Percentiles rank a stretch among this genome's conserved stretches.
Evolutionary conservation across 2,888 invertebrate species (phyloP).

Genomic region (Yponomeuta cagnagella): DNA sequence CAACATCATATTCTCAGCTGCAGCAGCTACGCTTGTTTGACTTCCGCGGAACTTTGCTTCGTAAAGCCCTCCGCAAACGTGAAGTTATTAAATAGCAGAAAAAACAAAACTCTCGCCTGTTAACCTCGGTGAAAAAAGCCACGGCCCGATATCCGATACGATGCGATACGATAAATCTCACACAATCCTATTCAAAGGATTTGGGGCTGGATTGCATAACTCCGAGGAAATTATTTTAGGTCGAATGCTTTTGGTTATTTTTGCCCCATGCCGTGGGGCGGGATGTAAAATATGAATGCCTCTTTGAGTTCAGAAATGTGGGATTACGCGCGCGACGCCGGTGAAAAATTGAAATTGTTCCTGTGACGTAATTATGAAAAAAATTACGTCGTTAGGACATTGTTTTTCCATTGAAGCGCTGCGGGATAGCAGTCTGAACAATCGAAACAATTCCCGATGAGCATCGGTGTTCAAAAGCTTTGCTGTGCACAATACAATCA

Average conservation of each 20-base stretch:
- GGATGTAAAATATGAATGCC: neutral
- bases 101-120: neutral
- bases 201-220: neutral
- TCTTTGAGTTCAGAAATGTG: constrained; percentile 1
- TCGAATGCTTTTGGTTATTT: constrained; percentile 1
- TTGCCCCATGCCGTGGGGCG: neutral
- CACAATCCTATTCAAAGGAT: constrained; percentile 9
- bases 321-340: neutral
- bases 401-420: neutral
- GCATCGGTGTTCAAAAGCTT: constrained; percentile 1
- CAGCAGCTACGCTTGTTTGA: neutral
- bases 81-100: neutral
- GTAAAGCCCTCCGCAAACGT: neutral
- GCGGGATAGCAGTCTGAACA: neutral
- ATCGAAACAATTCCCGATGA: neutral
- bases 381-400: neutral
- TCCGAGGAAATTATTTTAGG: constrained; percentile 1
- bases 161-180: constrained; percentile 14
- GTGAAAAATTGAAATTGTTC: constrained; percentile 1
- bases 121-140: neutral
- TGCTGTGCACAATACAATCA: constrained; percentile 1
- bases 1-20: neutral
- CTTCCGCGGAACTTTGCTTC: neutral
- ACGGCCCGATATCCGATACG: neutral
- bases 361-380: neutral